Evolutionary conservation across 2,888 invertebrate genomes (phyloP).

Genomic region (Malthinus seriepunctatus): DNA sequence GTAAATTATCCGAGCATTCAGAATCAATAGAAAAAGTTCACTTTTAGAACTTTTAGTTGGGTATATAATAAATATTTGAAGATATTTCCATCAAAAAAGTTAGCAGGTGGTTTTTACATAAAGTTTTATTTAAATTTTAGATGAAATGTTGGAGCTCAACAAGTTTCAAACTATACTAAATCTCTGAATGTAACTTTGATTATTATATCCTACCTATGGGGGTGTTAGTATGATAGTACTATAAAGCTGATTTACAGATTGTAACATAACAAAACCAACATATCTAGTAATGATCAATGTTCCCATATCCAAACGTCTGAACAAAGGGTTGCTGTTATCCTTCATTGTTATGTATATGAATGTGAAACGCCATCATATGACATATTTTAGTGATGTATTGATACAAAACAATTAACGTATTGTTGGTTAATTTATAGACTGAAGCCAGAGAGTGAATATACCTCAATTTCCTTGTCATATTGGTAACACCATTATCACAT

Average conservation of each 20-base stretch:
- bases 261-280: constrained; percentile 8
- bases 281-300: constrained; percentile 14
- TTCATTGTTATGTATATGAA: constrained; percentile 23
- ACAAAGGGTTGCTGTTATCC: constrained; percentile 21
- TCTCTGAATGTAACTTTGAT: not conserved
- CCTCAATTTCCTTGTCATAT: no score
- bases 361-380: constrained; percentile 20
- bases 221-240: not conserved
- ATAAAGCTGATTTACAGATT: constrained; percentile 15
- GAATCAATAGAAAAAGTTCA: no score
- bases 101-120: no score
- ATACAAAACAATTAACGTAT: constrained; percentile 31
- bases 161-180: not conserved
- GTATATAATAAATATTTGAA: no score
- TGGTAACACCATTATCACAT: no score
- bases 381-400: constrained; percentile 34
- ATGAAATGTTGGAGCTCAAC: not conserved
- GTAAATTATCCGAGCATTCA: no score
- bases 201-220: not conserved
- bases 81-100: no score
- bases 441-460: no score
- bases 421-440: constrained; percentile 33
- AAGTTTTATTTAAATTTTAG: no score
- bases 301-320: constrained; percentile 11
- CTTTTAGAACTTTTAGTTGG: no score